These are phyloP conservation scores for Delia radicum DNA, from an alignment of 1,140 invertebrate species.

Conservation along the genomic window DNA sequence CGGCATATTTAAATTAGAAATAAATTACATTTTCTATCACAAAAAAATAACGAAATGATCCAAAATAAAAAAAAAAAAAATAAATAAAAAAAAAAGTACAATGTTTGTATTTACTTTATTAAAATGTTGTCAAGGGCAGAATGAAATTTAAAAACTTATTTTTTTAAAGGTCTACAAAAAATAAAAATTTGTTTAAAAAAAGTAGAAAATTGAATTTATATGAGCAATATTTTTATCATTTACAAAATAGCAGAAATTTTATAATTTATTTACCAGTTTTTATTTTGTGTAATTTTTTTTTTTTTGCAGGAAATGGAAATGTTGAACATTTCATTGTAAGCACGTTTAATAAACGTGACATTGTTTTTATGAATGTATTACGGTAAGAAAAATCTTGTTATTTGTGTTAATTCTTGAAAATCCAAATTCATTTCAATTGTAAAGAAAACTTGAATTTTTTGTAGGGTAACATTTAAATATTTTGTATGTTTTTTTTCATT, in stretches of 20 bases:
- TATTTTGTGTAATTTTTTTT: background rate
- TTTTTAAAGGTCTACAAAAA: too few species aligned
- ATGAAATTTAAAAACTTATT: too few species aligned
- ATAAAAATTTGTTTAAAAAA: too few species aligned
- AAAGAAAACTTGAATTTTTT: background rate
- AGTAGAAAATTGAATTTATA: too few species aligned
- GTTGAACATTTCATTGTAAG: too few species aligned
- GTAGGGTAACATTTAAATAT: too few species aligned
- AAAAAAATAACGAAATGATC: too few species aligned
- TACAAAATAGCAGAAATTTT: background rate
- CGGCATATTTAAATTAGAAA: conserved; percentile 21
- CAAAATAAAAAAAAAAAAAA: background rate
- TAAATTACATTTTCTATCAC: conserved; percentile 5
- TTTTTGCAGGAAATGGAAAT: background rate
- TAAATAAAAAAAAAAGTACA: background rate
- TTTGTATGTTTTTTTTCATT: too few species aligned
- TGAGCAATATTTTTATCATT: background rate
- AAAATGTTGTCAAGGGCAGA: too few species aligned
- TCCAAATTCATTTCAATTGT: background rate
- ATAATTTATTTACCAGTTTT: background rate
- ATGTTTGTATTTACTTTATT: too few species aligned
- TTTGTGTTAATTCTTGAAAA: background rate
- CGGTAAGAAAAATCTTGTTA: background rate
- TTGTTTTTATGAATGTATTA: background rate
- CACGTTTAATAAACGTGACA: background rate